phyloP scores from a whole-genome alignment of 2,888 invertebrate genomes.

The Acanthosepion esculentum region DNA sequence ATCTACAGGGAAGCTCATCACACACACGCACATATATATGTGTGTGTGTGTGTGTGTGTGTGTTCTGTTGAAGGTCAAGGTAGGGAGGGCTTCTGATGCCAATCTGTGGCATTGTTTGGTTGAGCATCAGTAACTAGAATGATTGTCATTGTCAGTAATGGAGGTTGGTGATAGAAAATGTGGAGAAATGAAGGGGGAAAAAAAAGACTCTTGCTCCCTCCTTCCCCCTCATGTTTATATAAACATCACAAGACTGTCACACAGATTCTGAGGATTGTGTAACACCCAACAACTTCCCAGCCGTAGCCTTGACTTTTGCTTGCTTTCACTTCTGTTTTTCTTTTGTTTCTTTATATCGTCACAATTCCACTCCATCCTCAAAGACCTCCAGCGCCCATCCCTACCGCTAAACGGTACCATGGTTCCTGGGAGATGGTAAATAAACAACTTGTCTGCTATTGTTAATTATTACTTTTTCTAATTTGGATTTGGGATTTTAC shows the following conservation, averaged over 20 bases:
- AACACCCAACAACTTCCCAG: background rate
- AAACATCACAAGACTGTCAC: background rate
- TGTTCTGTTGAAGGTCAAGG: background rate
- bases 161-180: background rate
- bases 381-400: background rate
- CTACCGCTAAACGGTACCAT: background rate
- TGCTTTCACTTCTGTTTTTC: background rate
- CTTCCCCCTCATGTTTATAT: background rate
- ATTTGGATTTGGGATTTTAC: background rate
- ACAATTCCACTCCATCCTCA: background rate
- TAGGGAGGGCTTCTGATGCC: background rate
- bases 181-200: background rate
- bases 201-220: background rate
- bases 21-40: too few species aligned
- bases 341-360: background rate
- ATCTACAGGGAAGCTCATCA: too few species aligned
- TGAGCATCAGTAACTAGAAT: background rate
- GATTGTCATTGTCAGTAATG: background rate
- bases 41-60: too few species aligned
- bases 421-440: background rate
- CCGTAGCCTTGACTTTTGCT: background rate
- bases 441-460: background rate
- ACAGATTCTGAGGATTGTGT: background rate
- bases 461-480: constrained; percentile 20
- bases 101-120: background rate